Evolutionary conservation across 2,113 vertebrate species (phyloP).

Genomic region (Cyanistes caeruleus): DNA sequence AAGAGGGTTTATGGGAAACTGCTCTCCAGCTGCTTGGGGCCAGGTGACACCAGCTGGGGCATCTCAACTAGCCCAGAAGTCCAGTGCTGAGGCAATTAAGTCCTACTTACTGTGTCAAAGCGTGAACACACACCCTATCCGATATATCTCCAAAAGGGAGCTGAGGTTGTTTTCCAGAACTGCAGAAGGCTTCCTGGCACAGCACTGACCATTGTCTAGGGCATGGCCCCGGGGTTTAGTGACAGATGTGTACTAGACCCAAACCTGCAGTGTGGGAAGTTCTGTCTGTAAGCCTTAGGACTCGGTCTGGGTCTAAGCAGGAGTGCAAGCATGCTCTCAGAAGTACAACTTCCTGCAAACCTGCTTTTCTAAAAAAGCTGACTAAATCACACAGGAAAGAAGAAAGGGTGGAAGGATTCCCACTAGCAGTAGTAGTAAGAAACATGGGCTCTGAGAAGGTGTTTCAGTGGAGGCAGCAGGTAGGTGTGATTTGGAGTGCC

Average conservation of each 20-base stretch:
- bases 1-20: not conserved
- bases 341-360: not conserved
- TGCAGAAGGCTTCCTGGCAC: not conserved
- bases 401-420: not conserved
- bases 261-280: not conserved
- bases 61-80: not conserved
- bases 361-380: not conserved
- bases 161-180: not conserved
- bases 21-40: not conserved
- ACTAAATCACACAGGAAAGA: not conserved
- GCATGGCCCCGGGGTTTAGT: rapidly evolving
- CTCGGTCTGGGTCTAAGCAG: not conserved
- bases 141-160: not conserved
- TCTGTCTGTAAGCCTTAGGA: not conserved
- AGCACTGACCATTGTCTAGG: too few species aligned
- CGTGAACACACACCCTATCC: not conserved
- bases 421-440: not conserved
- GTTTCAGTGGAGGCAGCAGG: not conserved
- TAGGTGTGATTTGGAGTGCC: not conserved
- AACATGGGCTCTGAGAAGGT: not conserved
- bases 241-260: not conserved
- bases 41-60: not conserved
- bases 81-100: not conserved
- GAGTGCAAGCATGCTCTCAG: not conserved
- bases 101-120: not conserved